These are phyloP conservation scores for Anguilla obscura DNA, from an alignment of 2,797 vertebrate species.

Conservation along the genomic window DNA sequence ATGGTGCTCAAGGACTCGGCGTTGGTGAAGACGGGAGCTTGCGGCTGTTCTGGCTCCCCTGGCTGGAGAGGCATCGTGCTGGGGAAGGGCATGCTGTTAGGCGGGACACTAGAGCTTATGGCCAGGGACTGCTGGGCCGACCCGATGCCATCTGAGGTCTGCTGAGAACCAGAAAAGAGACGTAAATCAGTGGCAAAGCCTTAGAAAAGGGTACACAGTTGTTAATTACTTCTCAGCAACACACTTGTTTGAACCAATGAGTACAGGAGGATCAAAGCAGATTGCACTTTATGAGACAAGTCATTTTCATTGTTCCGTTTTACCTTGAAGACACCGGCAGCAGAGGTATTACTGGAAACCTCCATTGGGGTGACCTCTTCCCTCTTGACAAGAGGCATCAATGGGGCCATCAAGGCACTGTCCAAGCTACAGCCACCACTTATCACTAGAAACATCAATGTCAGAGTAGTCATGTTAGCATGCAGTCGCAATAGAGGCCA, in stretches of 20 bases:
- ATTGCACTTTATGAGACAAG: not conserved
- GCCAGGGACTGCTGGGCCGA: slow-evolving; percentile 81
- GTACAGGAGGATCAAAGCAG: not conserved
- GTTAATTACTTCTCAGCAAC: not conserved
- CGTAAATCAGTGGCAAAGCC: not conserved
- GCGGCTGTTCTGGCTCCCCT: slow-evolving; percentile 80
- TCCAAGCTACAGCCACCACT: slow-evolving; percentile 75
- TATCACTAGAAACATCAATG: slow-evolving; percentile 63
- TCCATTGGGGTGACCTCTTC: slow-evolving; percentile 97
- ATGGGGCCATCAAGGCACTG: slow-evolving; percentile 81
- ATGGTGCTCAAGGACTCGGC: slow-evolving; percentile 83
- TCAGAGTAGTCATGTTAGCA: slow-evolving; percentile 11
- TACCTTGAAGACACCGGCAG: slow-evolving; percentile 82
- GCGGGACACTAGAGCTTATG: slow-evolving; percentile 70
- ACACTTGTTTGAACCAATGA: not conserved
- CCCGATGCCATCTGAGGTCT: slow-evolving; percentile 82
- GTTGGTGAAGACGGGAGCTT: slow-evolving; percentile 75
- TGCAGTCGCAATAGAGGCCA: not conserved
- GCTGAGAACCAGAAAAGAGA: slow-evolving; percentile 37
- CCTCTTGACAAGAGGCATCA: slow-evolving; percentile 89
- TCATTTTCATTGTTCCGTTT: slow-evolving; percentile 21
- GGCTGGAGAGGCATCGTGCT: slow-evolving; percentile 78
- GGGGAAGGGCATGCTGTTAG: slow-evolving; percentile 74
- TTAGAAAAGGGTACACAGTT: slow-evolving; percentile 11
- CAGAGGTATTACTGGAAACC: slow-evolving; percentile 82